Base-by-base conservation (phyloP, 2,888 invertebrate species). In the Masnerella sp. region DNA sequence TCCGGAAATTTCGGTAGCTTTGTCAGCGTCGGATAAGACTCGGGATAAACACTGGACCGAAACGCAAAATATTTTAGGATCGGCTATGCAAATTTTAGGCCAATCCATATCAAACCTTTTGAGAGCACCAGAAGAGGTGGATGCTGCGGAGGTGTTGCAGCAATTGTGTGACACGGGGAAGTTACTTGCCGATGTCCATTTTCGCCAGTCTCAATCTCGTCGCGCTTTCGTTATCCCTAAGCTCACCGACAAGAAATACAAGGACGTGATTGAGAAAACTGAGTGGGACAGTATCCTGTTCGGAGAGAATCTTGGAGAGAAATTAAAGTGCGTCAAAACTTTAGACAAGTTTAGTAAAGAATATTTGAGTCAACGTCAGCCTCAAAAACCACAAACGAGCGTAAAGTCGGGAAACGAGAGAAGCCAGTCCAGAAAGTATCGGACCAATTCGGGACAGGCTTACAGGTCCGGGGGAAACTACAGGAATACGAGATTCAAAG, bases 201-300 rank as follows among this genome's bases (percentile, higher is more conserved):
- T 22, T 15, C 32, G 49, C 4, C 51, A 65, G 12, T 47, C 51
- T 0, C 36, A 38, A 32, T 67, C 73, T 2, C 17, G 71, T n/a
- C 58, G 38, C 0, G 47, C 49, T 1, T 56, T 76, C 14, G 17
- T 70, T 0, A 12, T 49, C n/a, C 59, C 71, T 2, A 68, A 64
- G 5, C 5, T 62, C 0, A 4, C 22, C 1, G 52, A 65, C 3
- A 73, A 59, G 14, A 47, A 51, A 14, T 49, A 47, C 2, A 68
- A 47, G 25, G 36, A 52, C 0, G 25, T 74, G 2, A 15, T 76
- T 3, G 49, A 70, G 22, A 34, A 59, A 9, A 12, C 59, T 0
- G 47, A 49, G n/a, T 32, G 56, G 20, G 58, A 61, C 11, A 45
- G 34, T 0, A 45, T 42, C 8, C 40, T 76, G 4, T 71, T 71